phyloP scores from a whole-genome alignment of 1,140 invertebrate species.

The Amyelois transitella region DNA sequence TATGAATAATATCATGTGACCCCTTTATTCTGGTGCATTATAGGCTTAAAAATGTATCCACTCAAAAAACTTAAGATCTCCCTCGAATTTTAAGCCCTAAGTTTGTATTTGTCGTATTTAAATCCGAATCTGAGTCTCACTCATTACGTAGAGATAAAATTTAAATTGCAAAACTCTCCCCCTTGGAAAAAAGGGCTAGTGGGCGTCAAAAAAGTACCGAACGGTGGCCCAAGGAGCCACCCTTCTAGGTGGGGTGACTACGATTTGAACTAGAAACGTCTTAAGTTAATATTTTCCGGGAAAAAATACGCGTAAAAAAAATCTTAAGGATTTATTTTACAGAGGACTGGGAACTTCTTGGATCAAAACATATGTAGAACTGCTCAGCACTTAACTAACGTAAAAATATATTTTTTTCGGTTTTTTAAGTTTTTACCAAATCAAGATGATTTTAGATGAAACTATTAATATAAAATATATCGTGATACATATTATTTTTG shows the following conservation, averaged over 20 bases:
- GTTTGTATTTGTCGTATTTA: conserved; percentile 6
- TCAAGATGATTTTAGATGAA: no score
- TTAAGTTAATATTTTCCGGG: no score
- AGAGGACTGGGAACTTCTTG: no score
- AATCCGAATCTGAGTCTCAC: conserved; percentile 23
- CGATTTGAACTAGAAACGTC: background rate
- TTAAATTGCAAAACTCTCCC: conserved; percentile 60
- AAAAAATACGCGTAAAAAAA: no score
- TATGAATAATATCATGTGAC: no score
- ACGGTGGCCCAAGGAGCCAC: conserved; percentile 11
- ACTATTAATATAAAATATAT: no score
- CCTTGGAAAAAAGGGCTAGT: conserved; percentile 58
- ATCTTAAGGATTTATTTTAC: no score
- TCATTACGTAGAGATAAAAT: conserved; percentile 64
- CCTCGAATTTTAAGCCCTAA: conserved; percentile 7
- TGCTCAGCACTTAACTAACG: no score
- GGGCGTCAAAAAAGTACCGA: conserved; percentile 55
- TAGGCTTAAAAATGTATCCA: background rate
- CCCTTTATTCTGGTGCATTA: background rate
- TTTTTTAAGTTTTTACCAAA: no score
- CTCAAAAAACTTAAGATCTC: background rate
- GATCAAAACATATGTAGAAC: no score
- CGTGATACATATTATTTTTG: no score
- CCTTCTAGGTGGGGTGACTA: background rate
- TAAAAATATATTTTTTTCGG: no score